Percentiles rank a stretch among this genome's conserved stretches.
Conservation (phyloP, 2,113 vertebrate species). For the Sterna hirundo region DNA sequence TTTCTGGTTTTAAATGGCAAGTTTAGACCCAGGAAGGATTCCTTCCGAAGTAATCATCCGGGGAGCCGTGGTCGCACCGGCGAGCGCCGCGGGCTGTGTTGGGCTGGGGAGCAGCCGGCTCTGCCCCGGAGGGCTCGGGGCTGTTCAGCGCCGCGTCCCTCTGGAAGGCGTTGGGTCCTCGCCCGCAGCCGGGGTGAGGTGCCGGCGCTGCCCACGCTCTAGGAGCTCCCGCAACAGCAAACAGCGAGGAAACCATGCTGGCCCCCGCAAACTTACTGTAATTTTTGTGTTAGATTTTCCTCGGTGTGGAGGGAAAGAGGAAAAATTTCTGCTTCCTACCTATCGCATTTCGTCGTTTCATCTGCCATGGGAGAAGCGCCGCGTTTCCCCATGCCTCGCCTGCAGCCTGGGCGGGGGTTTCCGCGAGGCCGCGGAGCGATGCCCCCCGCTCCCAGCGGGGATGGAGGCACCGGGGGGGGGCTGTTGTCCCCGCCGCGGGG, state of each 20-base stretch:
- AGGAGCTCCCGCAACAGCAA: neutral
- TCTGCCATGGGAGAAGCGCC: rapidly evolving
- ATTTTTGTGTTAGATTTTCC: neutral
- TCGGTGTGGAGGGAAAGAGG: neutral
- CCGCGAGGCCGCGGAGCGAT: rapidly evolving
- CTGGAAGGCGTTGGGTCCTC: rapidly evolving
- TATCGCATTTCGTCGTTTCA: rapidly evolving
- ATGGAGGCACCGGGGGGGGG: neutral
- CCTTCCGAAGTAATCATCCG: rapidly evolving
- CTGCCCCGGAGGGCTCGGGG: rapidly evolving
- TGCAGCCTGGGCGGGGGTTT: neutral
- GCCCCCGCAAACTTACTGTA: rapidly evolving
- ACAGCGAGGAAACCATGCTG: rapidly evolving
- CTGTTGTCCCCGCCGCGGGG: rapidly evolving
- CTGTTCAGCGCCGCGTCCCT: rapidly evolving
- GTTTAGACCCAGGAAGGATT: rapidly evolving
- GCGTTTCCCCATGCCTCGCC: rapidly evolving
- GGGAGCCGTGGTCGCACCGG: rapidly evolving
- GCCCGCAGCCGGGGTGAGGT: neutral
- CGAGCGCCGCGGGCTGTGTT: rapidly evolving
- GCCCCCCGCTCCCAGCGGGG: rapidly evolving
- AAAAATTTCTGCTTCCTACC: neutral
- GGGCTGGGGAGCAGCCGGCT: neutral
- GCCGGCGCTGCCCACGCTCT: rapidly evolving
- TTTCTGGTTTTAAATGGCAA: neutral